A percentile compares a stretch with the other conserved stretches of the same genome.
Conservation (phyloP, 2,797 vertebrate genomes). For the Crocodylus rhombifer region DNA sequence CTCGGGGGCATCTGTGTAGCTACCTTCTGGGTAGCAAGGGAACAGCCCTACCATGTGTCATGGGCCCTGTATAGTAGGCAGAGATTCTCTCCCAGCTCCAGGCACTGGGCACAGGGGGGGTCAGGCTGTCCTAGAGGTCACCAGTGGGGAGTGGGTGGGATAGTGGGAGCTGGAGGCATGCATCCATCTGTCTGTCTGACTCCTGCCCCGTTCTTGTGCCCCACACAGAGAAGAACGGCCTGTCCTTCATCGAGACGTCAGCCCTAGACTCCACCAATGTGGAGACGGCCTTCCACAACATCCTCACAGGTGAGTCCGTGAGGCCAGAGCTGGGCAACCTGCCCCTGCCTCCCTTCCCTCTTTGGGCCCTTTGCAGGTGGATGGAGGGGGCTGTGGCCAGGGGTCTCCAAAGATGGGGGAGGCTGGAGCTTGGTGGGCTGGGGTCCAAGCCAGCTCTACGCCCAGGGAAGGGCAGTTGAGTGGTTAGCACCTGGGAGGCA, state of each 20-base stretch:
- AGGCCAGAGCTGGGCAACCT: rapidly evolving
- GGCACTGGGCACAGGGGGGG: background rate
- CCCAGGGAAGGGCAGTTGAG: too few relatives aligned
- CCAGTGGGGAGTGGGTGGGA: background rate
- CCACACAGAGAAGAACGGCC: constrained; percentile 85
- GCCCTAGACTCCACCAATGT: constrained; percentile 92
- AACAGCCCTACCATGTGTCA: background rate
- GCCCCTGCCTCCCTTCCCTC: background rate
- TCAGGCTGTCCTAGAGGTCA: too few relatives aligned
- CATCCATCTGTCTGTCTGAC: rapidly evolving
- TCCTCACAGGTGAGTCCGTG: constrained; percentile 84
- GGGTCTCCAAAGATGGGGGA: background rate
- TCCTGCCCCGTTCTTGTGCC: rapidly evolving
- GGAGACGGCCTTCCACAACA: constrained; percentile 90
- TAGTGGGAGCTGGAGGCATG: background rate
- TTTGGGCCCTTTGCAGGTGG: background rate
- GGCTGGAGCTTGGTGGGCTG: background rate
- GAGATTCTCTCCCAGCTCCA: background rate
- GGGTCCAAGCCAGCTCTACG: too few relatives aligned
- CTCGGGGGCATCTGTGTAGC: too few relatives aligned
- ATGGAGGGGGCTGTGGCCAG: too few relatives aligned
- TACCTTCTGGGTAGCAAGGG: too few relatives aligned
- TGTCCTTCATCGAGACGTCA: constrained; percentile 92
- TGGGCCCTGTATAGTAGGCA: background rate
- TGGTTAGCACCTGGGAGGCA: too few relatives aligned